A percentile compares a stretch with the other conserved stretches of the same genome.
Evolutionary conservation across 2,113 vertebrate species (phyloP).

Genomic region (Pluvialis apricaria): DNA sequence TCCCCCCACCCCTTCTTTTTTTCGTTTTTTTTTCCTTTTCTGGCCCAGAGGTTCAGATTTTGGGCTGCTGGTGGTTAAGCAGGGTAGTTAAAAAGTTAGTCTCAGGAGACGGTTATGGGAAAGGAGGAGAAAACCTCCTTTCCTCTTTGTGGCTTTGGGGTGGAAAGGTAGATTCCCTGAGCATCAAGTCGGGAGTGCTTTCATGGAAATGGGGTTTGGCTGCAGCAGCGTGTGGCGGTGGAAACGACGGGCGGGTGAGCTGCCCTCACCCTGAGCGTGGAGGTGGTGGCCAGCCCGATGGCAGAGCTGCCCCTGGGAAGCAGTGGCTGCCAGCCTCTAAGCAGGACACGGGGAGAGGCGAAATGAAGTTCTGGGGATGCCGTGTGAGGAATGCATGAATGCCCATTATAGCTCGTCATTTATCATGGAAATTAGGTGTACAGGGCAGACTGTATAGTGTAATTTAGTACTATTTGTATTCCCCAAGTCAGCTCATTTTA

Average conservation of each 20-base stretch:
- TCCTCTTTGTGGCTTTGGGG: background rate
- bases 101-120: background rate
- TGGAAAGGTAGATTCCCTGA: background rate
- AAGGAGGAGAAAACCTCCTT: background rate
- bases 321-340: fast-evolving
- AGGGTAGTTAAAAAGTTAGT: background rate
- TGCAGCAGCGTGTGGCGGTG: background rate
- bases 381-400: background rate
- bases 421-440: background rate
- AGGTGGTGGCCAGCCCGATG: fast-evolving
- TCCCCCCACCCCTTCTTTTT: too few species aligned
- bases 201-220: background rate
- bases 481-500: background rate
- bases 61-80: background rate
- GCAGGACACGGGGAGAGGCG: background rate
- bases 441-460: background rate
- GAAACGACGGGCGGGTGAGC: fast-evolving
- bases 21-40: background rate
- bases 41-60: background rate
- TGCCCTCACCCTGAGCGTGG: fast-evolving
- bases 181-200: fast-evolving
- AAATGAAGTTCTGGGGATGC: background rate
- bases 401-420: background rate
- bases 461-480: background rate
- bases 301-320: background rate